Percentiles rank a stretch among this genome's conserved stretches.
These are phyloP conservation scores for Phyllostomus discolor DNA, from an alignment of 2,113 vertebrate genomes.

Conservation along the genomic window DNA sequence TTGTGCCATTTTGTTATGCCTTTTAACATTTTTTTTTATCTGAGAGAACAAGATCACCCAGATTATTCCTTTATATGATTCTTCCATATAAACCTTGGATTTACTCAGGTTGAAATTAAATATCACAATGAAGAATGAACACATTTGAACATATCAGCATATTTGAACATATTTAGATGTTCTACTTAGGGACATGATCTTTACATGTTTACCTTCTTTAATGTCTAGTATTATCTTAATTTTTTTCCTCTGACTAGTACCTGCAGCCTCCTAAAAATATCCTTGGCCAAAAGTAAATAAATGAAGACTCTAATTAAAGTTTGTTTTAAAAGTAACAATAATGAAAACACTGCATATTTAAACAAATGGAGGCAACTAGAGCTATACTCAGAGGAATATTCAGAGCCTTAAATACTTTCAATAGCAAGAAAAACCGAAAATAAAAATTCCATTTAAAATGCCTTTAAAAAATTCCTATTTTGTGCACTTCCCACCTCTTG, in stretches of 20 bases:
- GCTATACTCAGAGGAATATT: not conserved
- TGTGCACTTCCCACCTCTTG: no score
- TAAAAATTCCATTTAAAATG: not conserved
- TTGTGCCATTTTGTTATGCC: rapidly evolving
- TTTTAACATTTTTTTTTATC: not conserved
- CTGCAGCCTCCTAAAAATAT: not conserved
- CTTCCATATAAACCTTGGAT: not conserved
- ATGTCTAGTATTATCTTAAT: not conserved
- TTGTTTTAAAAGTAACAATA: not conserved
- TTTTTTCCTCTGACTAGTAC: not conserved
- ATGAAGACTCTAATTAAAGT: not conserved
- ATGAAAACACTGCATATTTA: not conserved
- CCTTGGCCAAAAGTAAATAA: not conserved
- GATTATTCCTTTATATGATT: not conserved
- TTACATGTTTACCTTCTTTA: not conserved
- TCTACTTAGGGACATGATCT: not conserved
- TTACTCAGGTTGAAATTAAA: not conserved
- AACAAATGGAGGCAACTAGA: not conserved
- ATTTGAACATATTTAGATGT: not conserved
- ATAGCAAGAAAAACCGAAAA: not conserved
- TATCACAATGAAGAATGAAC: not conserved
- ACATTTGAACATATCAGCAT: not conserved
- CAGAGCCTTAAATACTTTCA: not conserved
- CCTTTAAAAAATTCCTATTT: no score
- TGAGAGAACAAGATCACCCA: not conserved